Evolutionary conservation across 2,797 vertebrate species (phyloP).

Genomic region (Urosaurus nigricauda): DNA sequence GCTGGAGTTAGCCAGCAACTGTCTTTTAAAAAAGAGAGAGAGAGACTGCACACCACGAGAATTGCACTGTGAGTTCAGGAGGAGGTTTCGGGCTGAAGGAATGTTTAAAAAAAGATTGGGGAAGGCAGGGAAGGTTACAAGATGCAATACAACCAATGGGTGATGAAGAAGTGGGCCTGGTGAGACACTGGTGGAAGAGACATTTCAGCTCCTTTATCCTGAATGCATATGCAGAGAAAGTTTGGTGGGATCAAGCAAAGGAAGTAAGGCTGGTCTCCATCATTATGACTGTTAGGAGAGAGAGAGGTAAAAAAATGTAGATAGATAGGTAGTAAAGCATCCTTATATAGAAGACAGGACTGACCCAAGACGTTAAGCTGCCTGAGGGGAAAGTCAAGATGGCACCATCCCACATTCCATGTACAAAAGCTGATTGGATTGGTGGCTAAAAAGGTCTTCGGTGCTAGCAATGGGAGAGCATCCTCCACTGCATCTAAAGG

Average conservation of each 20-base stretch:
- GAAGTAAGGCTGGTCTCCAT: background rate
- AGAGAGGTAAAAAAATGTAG: no score
- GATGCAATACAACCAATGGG: background rate
- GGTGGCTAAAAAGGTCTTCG: background rate
- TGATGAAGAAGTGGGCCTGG: background rate
- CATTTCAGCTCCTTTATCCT: background rate
- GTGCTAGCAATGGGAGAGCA: background rate
- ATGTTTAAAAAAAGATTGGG: background rate
- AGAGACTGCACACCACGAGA: background rate
- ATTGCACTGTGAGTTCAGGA: background rate
- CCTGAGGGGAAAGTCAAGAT: background rate
- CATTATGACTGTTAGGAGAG: background rate
- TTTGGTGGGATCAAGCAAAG: background rate
- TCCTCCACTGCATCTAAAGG: background rate
- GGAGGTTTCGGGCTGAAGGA: background rate
- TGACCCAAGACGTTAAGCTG: background rate
- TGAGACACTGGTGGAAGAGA: background rate
- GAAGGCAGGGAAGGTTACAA: background rate
- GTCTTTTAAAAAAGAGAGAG: background rate
- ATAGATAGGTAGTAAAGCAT: background rate
- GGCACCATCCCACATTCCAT: background rate
- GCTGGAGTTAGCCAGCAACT: conserved; percentile 26
- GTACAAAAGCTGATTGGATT: background rate
- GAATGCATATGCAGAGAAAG: background rate
- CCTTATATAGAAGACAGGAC: background rate